Evolutionary conservation across 2,113 vertebrate genomes (phyloP), one percentile per base, ranked within the genome.

Genomic region (Thamnaconus septentrionalis): DNA sequence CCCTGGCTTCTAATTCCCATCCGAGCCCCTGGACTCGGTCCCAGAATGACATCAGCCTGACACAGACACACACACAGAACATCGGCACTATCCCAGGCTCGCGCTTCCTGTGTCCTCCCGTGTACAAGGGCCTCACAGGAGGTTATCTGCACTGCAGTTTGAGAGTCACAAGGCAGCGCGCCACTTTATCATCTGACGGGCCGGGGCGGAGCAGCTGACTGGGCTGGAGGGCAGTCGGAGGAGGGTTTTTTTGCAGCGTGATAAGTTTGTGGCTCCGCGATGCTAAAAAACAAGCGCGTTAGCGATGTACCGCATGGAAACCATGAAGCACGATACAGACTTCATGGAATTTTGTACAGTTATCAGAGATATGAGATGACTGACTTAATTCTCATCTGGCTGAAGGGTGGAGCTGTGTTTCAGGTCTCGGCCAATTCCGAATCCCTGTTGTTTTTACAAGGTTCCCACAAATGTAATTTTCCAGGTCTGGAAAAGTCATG

Each of bases 1-100:
- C 59, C 71, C 68, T 55, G 42, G 70, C 63, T 66, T 69, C 76
- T 72, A 63, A 41, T 80, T 87, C 82, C 73, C 77, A 81, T 69
- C 68, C 69, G 59, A 45, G 56, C 9, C 55, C 56, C 81, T 90
- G 85, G 83, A 77, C 57, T 74, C 58, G 8, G 4, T 87, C 81
- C 83, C 79, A 81, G 59, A 73, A 82, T 90, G 83, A 91, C 88
- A 81, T 89, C 83, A 90, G 67, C 71, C 59, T 51, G 60, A 77
- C 79, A 81, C 0, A 58, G n/a, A 78, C 40, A 64, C 41, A 56
- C 66, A 75, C 50, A 69, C 66, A 78, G 50, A 60, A 47, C 18
- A 31, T 74, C 64, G n/a, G 8, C 45, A 74, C 60, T 81, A 68
- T 88, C 79, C 78, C 77, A 79, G 51, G 71, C 67, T 31, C 58